phyloP scores from a whole-genome alignment of 2,888 invertebrate species.

The Apotomis capreana region DNA sequence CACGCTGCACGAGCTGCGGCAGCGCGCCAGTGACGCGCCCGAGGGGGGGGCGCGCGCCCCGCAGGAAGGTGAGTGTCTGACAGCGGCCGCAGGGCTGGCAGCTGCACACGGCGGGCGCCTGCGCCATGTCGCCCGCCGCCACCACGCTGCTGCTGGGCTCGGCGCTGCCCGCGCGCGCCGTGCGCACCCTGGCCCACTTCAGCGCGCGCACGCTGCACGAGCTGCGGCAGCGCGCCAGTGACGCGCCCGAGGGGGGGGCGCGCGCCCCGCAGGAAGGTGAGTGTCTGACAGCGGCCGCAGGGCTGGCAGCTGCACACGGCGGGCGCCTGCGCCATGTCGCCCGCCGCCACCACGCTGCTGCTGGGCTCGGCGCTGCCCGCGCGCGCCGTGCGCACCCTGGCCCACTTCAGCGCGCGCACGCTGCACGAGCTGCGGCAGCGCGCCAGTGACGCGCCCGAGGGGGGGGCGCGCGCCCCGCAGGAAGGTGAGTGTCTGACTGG shows the following conservation, averaged over 20 bases:
- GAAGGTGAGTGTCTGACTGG: too few relatives aligned
- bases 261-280: neutral
- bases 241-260: neutral
- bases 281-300: too few relatives aligned
- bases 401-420: neutral
- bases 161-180: slow-evolving; percentile 22
- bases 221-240: neutral
- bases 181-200: slow-evolving; percentile 11
- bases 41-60: too few relatives aligned
- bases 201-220: neutral
- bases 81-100: too few relatives aligned
- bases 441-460: too few relatives aligned
- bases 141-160: slow-evolving; percentile 11
- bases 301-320: too few relatives aligned
- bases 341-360: slow-evolving; percentile 2
- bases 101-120: neutral
- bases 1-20: too few relatives aligned
- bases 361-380: slow-evolving; percentile 21
- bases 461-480: neutral
- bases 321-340: neutral
- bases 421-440: neutral
- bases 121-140: slow-evolving; percentile 1
- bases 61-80: too few relatives aligned
- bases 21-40: too few relatives aligned
- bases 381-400: slow-evolving; percentile 18